Conservation (phyloP, 2,797 vertebrate species). For the Tenualosa thibaudeaui region DNA sequence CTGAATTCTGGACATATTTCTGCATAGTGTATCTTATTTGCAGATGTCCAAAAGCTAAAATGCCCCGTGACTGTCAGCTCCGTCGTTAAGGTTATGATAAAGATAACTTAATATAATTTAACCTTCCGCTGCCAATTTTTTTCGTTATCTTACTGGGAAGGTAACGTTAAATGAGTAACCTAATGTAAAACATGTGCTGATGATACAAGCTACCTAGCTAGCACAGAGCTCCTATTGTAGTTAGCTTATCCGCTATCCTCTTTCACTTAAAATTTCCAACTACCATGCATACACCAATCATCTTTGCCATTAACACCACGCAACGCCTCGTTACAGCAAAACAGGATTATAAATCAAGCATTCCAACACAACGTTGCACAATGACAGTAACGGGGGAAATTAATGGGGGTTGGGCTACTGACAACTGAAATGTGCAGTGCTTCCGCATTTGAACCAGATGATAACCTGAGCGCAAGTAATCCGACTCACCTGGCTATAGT, state of each 20-base stretch:
- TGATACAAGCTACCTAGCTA: background rate
- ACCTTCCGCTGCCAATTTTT: constrained; percentile 3
- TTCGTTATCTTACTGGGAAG: background rate
- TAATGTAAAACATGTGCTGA: constrained; percentile 67
- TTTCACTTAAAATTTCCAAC: background rate
- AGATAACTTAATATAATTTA: background rate
- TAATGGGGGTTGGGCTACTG: constrained; percentile 71
- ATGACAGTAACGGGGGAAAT: constrained; percentile 49
- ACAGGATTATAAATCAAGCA: constrained; percentile 28
- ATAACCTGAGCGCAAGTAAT: constrained; percentile 41
- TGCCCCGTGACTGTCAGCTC: background rate
- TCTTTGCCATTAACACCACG: background rate
- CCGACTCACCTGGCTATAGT: constrained; percentile 77
- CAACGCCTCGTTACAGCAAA: background rate
- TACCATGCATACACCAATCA: background rate
- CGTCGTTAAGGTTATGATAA: background rate
- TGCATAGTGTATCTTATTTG: background rate
- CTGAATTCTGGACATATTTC: background rate
- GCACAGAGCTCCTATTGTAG: background rate
- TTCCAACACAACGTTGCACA: constrained; percentile 28
- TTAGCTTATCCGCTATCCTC: background rate
- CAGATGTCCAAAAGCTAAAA: background rate
- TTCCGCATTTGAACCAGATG: constrained; percentile 39
- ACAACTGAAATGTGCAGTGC: constrained; percentile 39
- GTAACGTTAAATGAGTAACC: constrained; percentile 19